Conservation (phyloP, 2,797 vertebrate species). For the Rhynchonycteris naso region DNA sequence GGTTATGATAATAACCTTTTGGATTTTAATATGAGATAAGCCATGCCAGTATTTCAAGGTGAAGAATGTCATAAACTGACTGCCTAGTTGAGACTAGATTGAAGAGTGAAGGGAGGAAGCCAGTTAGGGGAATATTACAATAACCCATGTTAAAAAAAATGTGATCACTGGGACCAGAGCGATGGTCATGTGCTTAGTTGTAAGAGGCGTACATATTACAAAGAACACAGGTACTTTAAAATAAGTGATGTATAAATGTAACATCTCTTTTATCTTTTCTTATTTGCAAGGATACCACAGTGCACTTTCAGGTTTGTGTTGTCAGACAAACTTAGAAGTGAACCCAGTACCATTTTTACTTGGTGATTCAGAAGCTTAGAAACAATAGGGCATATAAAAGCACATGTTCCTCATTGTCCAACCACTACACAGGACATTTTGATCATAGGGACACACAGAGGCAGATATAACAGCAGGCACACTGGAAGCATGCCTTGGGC, state of each 20-base stretch:
- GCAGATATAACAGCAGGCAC: too few species aligned
- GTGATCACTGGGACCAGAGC: background rate
- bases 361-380: background rate
- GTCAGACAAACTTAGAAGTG: background rate
- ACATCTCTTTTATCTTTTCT: background rate
- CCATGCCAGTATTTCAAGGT: background rate
- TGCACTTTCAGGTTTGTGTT: background rate
- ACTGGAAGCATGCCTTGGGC: too few species aligned
- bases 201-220: background rate
- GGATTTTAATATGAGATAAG: background rate
- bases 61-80: background rate
- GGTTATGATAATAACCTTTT: background rate
- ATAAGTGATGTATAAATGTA: background rate
- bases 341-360: background rate
- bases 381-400: background rate
- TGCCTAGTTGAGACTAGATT: background rate
- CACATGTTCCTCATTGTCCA: background rate
- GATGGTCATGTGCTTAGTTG: background rate
- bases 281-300: background rate
- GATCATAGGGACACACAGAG: background rate
- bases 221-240: background rate
- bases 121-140: background rate
- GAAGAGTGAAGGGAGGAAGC: background rate
- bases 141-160: background rate
- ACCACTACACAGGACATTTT: background rate